Evolutionary conservation across 2,888 invertebrate genomes (phyloP).

Genomic region (Parthenolecanium corni): DNA sequence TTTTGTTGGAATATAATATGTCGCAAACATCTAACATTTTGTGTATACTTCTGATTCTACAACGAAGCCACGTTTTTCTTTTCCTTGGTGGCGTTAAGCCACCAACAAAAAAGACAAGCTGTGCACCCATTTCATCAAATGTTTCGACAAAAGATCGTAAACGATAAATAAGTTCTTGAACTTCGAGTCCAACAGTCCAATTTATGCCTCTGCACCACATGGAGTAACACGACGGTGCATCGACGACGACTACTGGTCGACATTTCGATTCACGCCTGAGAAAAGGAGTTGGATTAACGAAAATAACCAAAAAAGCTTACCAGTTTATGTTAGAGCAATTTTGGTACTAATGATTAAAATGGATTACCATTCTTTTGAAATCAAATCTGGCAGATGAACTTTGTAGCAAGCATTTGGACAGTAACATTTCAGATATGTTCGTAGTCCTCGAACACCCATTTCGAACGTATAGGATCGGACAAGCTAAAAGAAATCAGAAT

Average conservation of each 20-base stretch:
- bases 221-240: constrained; percentile 35
- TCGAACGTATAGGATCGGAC: too few relatives aligned
- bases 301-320: too few relatives aligned
- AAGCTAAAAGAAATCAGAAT: too few relatives aligned
- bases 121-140: constrained; percentile 34
- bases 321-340: too few relatives aligned
- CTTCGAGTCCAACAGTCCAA: constrained; percentile 36
- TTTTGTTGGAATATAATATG: constrained; percentile 30
- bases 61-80: constrained; percentile 35
- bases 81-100: constrained; percentile 36
- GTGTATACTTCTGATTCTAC: constrained; percentile 34
- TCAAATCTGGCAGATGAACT: too few relatives aligned
- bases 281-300: too few relatives aligned
- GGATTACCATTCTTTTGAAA: too few relatives aligned
- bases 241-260: constrained; percentile 36
- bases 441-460: too few relatives aligned
- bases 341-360: too few relatives aligned
- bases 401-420: too few relatives aligned
- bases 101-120: constrained; percentile 37
- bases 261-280: constrained; percentile 30
- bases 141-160: constrained; percentile 34
- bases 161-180: constrained; percentile 35
- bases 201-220: constrained; percentile 34
- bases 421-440: too few relatives aligned
- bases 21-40: constrained; percentile 34